These are phyloP conservation scores for Napeogenes inachia DNA, from an alignment of 2,888 invertebrate genomes.

Conservation along the genomic window DNA sequence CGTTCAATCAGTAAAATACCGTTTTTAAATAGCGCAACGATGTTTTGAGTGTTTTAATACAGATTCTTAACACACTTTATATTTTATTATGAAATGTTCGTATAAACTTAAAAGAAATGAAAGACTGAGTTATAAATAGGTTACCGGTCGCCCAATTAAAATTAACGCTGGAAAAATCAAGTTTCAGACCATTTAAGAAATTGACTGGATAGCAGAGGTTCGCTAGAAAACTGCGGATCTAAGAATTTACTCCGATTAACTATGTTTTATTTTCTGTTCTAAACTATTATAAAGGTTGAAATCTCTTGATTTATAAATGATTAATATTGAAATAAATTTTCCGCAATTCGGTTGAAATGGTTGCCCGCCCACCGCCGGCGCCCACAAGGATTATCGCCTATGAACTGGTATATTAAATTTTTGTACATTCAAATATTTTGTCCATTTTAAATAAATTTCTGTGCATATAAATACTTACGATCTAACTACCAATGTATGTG, in stretches of 20 bases:
- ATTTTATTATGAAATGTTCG: constrained; percentile 21
- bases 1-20: neutral
- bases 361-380: neutral
- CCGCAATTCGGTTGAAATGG: constrained; percentile 1
- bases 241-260: neutral
- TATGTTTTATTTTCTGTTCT: neutral
- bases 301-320: constrained; percentile 1
- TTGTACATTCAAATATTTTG: neutral
- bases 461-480: too few species aligned
- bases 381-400: constrained; percentile 2
- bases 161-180: constrained; percentile 31
- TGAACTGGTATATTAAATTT: neutral
- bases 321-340: constrained; percentile 6
- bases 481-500: too few species aligned
- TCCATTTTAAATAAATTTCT: neutral
- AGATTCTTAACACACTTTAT: constrained; percentile 25
- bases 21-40: neutral
- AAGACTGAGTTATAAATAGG: constrained; percentile 30
- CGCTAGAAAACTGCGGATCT: constrained; percentile 11
- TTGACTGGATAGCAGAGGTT: constrained; percentile 16
- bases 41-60: neutral
- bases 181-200: constrained; percentile 23
- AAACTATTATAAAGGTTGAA: neutral
- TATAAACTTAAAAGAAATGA: constrained; percentile 18
- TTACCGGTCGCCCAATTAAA: constrained; percentile 32